Conservation (phyloP, 2,113 vertebrate species). For the Planiliza haematocheilus region DNA sequence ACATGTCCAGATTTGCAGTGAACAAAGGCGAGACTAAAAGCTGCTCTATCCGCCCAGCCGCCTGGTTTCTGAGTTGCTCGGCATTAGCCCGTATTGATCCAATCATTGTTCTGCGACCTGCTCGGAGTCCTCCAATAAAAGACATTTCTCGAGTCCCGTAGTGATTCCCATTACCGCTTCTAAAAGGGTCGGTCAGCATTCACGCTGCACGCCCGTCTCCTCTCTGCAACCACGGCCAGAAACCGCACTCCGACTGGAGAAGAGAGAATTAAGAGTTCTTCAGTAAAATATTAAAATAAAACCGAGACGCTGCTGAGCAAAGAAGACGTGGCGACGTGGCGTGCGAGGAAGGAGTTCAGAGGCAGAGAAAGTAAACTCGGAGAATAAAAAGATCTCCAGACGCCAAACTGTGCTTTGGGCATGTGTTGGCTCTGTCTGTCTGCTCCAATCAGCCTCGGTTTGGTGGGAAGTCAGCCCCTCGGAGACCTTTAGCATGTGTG, state of each 20-base stretch:
- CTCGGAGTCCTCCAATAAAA: slow-evolving; percentile 52
- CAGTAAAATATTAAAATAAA: not conserved
- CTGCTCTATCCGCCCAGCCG: slow-evolving; percentile 15
- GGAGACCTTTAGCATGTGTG: slow-evolving; percentile 64
- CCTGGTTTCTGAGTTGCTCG: slow-evolving; percentile 42
- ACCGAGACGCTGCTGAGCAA: not conserved
- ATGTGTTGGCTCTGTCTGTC: slow-evolving; percentile 65
- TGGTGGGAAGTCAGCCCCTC: slow-evolving; percentile 45
- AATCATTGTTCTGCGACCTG: slow-evolving; percentile 61
- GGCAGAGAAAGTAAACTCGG: not conserved
- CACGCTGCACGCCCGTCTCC: not conserved
- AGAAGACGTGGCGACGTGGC: too few relatives aligned
- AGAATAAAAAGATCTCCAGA: slow-evolving; percentile 39
- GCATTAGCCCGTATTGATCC: slow-evolving; percentile 60
- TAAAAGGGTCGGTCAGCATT: slow-evolving; percentile 34
- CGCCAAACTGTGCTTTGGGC: slow-evolving; percentile 45
- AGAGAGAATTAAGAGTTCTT: not conserved
- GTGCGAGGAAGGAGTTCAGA: not conserved
- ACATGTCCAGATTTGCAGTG: slow-evolving; percentile 29
- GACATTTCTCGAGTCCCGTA: slow-evolving; percentile 39
- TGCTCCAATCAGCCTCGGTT: slow-evolving; percentile 56
- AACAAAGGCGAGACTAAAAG: slow-evolving; percentile 18
- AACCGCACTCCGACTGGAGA: slow-evolving; percentile 6
- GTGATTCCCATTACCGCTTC: slow-evolving; percentile 52
- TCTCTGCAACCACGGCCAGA: not conserved